Percentiles rank a stretch among this genome's conserved stretches.
Conservation (phyloP, 2,888 invertebrate species). For the Cheiracanthium punctorium region DNA sequence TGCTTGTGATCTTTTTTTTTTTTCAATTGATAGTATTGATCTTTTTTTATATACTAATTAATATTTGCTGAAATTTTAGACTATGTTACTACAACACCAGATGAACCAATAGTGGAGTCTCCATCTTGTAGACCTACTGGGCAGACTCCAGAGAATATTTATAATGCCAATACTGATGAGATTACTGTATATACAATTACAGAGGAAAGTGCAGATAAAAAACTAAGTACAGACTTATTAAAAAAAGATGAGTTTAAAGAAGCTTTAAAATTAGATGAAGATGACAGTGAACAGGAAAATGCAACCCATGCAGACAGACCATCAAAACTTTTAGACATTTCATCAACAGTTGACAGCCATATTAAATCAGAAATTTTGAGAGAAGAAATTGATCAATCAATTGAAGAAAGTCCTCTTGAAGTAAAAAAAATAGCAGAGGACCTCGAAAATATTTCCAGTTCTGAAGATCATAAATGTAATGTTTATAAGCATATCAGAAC, state of each 20-base stretch:
- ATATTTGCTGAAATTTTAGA: conserved; percentile 68
- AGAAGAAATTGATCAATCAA: conserved; percentile 69
- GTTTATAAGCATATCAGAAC: conserved; percentile 72
- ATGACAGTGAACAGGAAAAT: conserved; percentile 4
- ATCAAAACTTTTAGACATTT: conserved; percentile 32
- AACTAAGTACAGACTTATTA: conserved; percentile 36
- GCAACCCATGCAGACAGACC: conserved; percentile 4
- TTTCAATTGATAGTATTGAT: neutral
- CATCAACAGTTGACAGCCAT: conserved; percentile 57
- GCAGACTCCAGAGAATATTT: neutral
- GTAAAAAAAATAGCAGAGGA: conserved; percentile 68
- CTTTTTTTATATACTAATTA: conserved; percentile 45
- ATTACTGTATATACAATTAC: neutral
- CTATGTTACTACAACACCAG: conserved; percentile 31
- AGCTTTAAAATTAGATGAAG: conserved; percentile 55
- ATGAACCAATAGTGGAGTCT: conserved; percentile 36
- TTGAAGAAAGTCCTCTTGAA: conserved; percentile 71
- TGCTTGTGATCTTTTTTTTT: conserved; percentile 20
- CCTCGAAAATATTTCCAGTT: conserved; percentile 40
- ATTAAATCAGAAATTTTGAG: conserved; percentile 71
- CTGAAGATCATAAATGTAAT: conserved; percentile 67
- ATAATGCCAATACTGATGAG: neutral
- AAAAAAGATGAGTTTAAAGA: conserved; percentile 53
- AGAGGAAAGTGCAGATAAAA: conserved; percentile 5
- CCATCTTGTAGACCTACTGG: neutral